These are phyloP conservation scores for Tachina lurida DNA, from an alignment of 2,888 invertebrate species.

Conservation along the genomic window DNA sequence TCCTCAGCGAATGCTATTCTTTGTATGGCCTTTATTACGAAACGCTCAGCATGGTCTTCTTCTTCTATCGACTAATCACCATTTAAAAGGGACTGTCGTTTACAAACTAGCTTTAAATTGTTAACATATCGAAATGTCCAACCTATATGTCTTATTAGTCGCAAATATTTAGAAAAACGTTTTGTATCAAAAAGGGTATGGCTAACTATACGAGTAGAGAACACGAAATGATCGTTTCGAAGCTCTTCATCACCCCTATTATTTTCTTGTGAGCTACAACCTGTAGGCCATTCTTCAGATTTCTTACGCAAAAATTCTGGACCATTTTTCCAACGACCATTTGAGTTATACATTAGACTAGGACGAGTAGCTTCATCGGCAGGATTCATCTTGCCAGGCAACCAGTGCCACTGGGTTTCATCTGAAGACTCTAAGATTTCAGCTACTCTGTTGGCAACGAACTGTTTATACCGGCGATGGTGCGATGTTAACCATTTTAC, in stretches of 20 bases:
- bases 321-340: slow-evolving; percentile 47
- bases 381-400: too few species aligned
- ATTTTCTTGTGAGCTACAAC: too few species aligned
- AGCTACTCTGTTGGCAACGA: slow-evolving; percentile 34
- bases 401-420: slow-evolving; percentile 52
- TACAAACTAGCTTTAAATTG: neutral
- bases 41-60: slow-evolving; percentile 23
- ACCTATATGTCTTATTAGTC: neutral
- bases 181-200: neutral
- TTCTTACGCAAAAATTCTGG: slow-evolving; percentile 32
- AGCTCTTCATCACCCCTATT: too few species aligned
- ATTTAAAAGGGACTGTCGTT: neutral
- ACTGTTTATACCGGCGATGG: too few species aligned
- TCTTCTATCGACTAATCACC: slow-evolving; percentile 21
- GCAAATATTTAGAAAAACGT: neutral
- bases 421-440: slow-evolving; percentile 55
- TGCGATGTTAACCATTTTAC: slow-evolving; percentile 43
- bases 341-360: slow-evolving; percentile 10
- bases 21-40: slow-evolving; percentile 3
- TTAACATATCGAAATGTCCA: neutral
- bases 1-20: neutral
- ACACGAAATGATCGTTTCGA: too few species aligned
- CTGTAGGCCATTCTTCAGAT: too few species aligned
- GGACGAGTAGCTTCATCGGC: slow-evolving; percentile 38
- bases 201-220: too few species aligned